These are phyloP conservation scores for Scolanthus callimorphus DNA, from an alignment of 92 coral and sea anemone genomes.

Conservation along the genomic window DNA sequence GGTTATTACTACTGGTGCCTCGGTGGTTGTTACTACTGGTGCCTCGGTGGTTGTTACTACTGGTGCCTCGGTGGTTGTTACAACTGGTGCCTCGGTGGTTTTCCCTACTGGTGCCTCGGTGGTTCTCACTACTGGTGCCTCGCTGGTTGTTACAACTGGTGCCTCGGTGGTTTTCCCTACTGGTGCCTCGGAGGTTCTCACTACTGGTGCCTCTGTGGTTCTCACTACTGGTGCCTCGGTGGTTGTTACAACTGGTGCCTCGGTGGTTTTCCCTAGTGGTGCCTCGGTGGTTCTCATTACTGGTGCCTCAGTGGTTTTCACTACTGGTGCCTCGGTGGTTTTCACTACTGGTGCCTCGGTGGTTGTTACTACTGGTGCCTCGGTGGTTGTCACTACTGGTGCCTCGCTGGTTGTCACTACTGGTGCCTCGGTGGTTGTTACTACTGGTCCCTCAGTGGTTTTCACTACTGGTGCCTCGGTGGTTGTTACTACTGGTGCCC, in stretches of 20 bases:
- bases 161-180: neutral
- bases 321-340: neutral
- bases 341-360: neutral
- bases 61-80: neutral
- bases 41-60: neutral
- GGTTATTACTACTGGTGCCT: neutral
- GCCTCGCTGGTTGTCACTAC: neutral
- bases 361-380: neutral
- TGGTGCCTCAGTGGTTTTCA: neutral
- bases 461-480: conserved; percentile 1
- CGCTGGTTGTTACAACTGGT: too few relatives aligned
- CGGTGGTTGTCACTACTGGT: neutral
- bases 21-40: neutral
- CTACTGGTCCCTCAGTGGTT: neutral
- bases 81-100: too few relatives aligned
- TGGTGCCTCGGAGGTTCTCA: too few relatives aligned
- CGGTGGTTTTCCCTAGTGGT: neutral
- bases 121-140: too few relatives aligned
- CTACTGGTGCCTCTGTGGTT: too few relatives aligned
- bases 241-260: neutral
- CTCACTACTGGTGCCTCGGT: too few relatives aligned
- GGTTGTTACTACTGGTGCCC: neutral
- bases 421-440: neutral
- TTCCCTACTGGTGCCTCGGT: too few relatives aligned
- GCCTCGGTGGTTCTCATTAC: neutral